These are phyloP conservation scores for Rousettus madagascariensis DNA, from an alignment of 2,797 vertebrate genomes.

Conservation along the genomic window DNA sequence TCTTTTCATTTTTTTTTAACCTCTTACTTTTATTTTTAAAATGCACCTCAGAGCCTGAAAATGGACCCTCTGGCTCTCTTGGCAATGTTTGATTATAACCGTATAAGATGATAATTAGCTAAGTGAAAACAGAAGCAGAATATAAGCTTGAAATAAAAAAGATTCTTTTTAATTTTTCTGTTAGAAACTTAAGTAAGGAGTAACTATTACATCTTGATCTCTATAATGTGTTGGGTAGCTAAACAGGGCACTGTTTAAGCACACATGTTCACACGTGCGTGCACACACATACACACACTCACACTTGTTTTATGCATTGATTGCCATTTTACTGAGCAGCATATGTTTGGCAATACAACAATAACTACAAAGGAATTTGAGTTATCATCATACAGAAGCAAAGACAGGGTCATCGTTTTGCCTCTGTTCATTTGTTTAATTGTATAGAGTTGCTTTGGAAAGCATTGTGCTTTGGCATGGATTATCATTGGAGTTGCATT, in stretches of 20 bases:
- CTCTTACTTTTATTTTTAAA: not conserved
- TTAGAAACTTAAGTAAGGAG: not conserved
- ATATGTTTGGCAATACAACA: not conserved
- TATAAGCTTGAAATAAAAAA: not conserved
- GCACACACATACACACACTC: not conserved
- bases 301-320: not conserved
- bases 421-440: not conserved
- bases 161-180: not conserved
- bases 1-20: not conserved
- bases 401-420: not conserved
- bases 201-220: not conserved
- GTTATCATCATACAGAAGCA: not conserved
- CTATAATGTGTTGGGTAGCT: not conserved
- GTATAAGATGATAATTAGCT: not conserved
- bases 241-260: not conserved
- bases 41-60: not conserved
- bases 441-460: not conserved
- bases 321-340: not conserved
- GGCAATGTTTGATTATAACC: not conserved
- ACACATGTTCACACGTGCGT: too few relatives aligned
- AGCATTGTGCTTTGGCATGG: not conserved
- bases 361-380: not conserved
- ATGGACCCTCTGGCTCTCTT: not conserved
- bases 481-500: slow-evolving; percentile 1
- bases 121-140: not conserved